Evolutionary conservation across 2,888 invertebrate species (phyloP), one percentile per base, ranked within the genome.

Genomic region (Yponomeuta plumbellus): DNA sequence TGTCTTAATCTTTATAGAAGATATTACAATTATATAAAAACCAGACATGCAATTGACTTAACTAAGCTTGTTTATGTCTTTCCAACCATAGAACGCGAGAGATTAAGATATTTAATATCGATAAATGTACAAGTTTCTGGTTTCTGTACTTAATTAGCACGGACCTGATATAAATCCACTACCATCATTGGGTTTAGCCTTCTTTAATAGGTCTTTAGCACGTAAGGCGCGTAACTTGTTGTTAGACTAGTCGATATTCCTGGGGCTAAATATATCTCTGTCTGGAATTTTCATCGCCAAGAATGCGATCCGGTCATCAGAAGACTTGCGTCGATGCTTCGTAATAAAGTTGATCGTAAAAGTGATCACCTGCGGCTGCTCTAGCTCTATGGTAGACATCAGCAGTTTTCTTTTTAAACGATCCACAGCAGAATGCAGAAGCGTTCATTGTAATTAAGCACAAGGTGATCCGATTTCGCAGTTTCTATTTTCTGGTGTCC

Each of bases 251-350:
- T 66, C 69, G 56, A 59, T 59, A 65, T 34, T 56, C 57, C 74
- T 78, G 72, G 72, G 71, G 74, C 78, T 79, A 81, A 81, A 81
- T 80, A 81, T 83, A 84, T 76, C 75, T 71, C 70, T 71, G 74
- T 71, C 75, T 77, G 76, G 78, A 80, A 82, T 82, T 78, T 83
- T 78, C 73, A 79, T 79, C 73, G 74, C 70, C 72, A 76, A 78
- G 77, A 80, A 81, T 80, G 76, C 77, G 76, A 76, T 78, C 72
- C 74, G 70, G 69, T 76, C 73, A 72, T 79, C 79, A 73, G 75
- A 77, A 69, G 75, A 67, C 71, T 73, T 74, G 75, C 77, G 76
- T 74, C 75, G 77, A 79, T 80, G 76, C 73, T 70, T 67, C 44
- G 73, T 72, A 78, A 76, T 78, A 77, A 77, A 80, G 68, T 71